Conservation (phyloP, 2,888 invertebrate species). For the Trachelus tabidus region DNA sequence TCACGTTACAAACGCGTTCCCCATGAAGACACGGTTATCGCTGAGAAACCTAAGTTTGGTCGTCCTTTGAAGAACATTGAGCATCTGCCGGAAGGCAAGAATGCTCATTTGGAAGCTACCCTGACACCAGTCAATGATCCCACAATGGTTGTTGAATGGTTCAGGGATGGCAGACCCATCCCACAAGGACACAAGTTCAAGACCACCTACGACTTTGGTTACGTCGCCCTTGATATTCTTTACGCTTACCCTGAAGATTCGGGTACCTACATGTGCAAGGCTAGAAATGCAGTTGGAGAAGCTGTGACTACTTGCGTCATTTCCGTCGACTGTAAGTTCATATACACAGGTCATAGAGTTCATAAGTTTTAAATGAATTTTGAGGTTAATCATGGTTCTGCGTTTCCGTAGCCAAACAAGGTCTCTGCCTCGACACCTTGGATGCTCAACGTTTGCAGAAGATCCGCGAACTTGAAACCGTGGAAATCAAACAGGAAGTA, state of each 20-base stretch:
- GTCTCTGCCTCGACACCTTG: constrained; percentile 87
- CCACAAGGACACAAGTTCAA: constrained; percentile 95
- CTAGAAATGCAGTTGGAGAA: constrained; percentile 94
- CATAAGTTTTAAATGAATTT: neutral
- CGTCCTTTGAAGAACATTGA: constrained; percentile 87
- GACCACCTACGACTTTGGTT: constrained; percentile 97
- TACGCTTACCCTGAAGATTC: constrained; percentile 98
- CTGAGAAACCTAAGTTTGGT: constrained; percentile 91
- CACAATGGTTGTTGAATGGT: constrained; percentile 99
- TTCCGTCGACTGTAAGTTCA: constrained; percentile 80
- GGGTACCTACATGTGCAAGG: constrained; percentile 96
- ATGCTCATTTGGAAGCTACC: constrained; percentile 93
- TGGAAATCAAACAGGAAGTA: constrained; percentile 79
- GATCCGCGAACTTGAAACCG: constrained; percentile 86
- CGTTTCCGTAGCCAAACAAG: constrained; percentile 77
- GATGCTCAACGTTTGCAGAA: constrained; percentile 91
- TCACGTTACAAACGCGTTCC: constrained; percentile 79
- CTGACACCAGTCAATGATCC: constrained; percentile 97
- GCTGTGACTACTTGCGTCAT: constrained; percentile 93
- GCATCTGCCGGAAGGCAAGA: constrained; percentile 86
- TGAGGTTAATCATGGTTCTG: constrained; percentile 41
- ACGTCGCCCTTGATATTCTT: constrained; percentile 94
- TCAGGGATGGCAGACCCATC: constrained; percentile 92
- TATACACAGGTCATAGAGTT: neutral
- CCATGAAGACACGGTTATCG: constrained; percentile 79